These are phyloP conservation scores for Macropus fuliginosus DNA, from an alignment of 2,797 vertebrate species.

Conservation along the genomic window DNA sequence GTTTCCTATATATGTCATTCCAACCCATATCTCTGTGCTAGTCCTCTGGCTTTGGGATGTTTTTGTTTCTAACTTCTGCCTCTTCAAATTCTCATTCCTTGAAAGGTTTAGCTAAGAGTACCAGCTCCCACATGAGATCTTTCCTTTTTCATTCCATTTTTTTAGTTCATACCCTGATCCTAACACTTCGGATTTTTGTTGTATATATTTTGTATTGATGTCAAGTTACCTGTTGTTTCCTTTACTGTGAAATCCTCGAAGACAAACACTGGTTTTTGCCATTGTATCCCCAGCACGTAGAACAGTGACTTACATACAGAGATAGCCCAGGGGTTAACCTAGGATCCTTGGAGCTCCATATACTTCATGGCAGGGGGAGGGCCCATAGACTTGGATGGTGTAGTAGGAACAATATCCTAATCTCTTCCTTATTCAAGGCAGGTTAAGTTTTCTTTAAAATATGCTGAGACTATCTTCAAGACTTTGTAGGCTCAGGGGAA, in stretches of 20 bases:
- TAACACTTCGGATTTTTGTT: not conserved
- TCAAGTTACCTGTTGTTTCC: not conserved
- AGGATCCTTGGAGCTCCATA: not conserved
- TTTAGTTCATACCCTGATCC: not conserved
- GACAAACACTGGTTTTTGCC: not conserved
- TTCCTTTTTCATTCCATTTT: not conserved
- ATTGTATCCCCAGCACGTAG: not conserved
- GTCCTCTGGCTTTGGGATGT: not conserved
- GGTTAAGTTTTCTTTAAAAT: not conserved
- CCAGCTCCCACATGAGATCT: not conserved
- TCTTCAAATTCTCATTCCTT: not conserved
- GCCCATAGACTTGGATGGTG: not conserved
- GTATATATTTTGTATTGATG: not conserved
- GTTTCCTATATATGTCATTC: not conserved
- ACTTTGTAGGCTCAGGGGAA: not conserved
- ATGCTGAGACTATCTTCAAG: not conserved
- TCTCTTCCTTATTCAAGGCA: not conserved
- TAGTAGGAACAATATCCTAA: not conserved
- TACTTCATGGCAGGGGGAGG: not conserved
- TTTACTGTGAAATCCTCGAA: not conserved
- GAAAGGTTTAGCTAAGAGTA: not conserved
- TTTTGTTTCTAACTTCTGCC: not conserved
- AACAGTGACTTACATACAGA: not conserved
- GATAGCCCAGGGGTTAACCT: not conserved
- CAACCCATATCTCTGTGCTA: not conserved